Conservation (phyloP, 2,888 invertebrate genomes). For the Sarcophaga rosellei region DNA sequence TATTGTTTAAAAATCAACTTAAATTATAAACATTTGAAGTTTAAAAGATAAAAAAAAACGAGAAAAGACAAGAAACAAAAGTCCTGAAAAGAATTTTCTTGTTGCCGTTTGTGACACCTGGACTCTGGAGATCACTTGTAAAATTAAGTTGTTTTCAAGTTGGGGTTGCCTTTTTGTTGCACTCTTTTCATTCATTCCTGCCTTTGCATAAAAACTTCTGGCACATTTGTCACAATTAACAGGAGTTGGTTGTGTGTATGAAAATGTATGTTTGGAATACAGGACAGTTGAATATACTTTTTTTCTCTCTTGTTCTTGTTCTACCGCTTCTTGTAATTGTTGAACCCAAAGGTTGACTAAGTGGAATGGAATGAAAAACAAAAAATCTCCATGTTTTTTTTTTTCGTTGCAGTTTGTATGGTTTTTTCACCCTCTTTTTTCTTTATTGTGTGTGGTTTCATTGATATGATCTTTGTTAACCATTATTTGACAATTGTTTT, state of each 20-base stretch:
- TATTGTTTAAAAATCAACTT: constrained; percentile 49
- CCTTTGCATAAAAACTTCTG: constrained; percentile 61
- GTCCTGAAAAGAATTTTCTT: constrained; percentile 19
- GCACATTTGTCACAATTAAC: constrained; percentile 71
- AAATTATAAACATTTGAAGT: constrained; percentile 29
- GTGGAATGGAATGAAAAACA: neutral
- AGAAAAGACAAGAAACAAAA: neutral
- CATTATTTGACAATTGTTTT: constrained; percentile 68
- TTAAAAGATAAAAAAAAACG: neutral
- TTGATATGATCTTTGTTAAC: constrained; percentile 66
- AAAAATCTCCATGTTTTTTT: constrained; percentile 17
- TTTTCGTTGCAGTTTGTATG: constrained; percentile 11
- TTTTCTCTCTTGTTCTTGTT: neutral
- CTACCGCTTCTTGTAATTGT: constrained; percentile 34
- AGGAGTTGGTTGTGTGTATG: constrained; percentile 29
- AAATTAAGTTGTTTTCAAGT: constrained; percentile 65
- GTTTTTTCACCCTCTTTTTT: constrained; percentile 13
- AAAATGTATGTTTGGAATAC: too few relatives aligned
- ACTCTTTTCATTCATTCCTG: neutral
- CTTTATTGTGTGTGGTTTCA: constrained; percentile 59
- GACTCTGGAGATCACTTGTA: constrained; percentile 65
- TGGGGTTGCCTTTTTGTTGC: constrained; percentile 22
- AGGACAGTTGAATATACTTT: constrained; percentile 4
- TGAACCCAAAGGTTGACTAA: constrained; percentile 3
- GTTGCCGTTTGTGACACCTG: constrained; percentile 44